These are phyloP conservation scores for Bos taurus DNA, from an alignment of 2,113 vertebrate genomes.

Conservation along the genomic window DNA sequence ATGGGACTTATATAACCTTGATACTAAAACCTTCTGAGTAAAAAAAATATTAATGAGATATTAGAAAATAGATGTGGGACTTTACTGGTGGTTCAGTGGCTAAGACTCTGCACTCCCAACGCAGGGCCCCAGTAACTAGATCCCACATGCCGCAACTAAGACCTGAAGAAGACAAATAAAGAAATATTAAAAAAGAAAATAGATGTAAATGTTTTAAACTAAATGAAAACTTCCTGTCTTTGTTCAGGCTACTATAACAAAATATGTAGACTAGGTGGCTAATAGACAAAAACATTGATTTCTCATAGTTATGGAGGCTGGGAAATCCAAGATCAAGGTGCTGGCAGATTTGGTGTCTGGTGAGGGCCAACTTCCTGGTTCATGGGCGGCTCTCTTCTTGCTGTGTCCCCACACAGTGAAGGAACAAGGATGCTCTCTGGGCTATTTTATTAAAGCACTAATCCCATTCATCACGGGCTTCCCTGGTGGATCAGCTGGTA, in stretches of 20 bases:
- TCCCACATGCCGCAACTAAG: neutral
- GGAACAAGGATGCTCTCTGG: neutral
- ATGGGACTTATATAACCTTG: neutral
- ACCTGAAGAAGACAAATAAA: neutral
- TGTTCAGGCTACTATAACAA: neutral
- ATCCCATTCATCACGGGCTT: neutral
- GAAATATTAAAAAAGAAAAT: neutral
- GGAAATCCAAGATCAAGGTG: neutral
- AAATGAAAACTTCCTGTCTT: neutral
- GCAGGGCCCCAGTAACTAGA: neutral
- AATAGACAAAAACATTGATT: neutral
- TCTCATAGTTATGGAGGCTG: neutral
- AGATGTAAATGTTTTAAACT: neutral
- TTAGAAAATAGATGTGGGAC: neutral
- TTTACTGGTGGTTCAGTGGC: neutral
- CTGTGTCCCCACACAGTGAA: neutral
- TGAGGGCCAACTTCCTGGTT: neutral
- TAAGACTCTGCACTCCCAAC: neutral
- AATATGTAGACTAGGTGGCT: neutral
- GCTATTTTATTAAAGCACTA: neutral
- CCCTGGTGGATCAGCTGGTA: neutral
- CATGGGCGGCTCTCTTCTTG: neutral
- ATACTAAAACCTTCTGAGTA: neutral
- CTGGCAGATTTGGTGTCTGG: neutral
- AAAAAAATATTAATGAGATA: neutral